A percentile compares a stretch with the other conserved stretches of the same genome.
phyloP scores from a whole-genome alignment of 2,113 vertebrate genomes.

The Saguinus midas region DNA sequence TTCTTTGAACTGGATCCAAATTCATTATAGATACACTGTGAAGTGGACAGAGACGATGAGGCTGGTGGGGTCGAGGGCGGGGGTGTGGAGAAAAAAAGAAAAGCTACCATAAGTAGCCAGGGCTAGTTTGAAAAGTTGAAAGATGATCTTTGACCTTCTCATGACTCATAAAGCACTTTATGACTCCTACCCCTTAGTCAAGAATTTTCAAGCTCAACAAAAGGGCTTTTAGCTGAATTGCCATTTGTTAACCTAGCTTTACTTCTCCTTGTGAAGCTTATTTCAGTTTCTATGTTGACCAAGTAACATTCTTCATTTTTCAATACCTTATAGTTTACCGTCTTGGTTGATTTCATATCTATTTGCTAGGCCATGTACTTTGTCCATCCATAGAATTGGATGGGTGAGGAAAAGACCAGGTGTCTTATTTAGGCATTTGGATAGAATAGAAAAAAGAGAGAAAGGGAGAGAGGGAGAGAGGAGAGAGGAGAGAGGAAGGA shows the following conservation, averaged over 20 bases:
- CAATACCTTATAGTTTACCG: constrained; percentile 58
- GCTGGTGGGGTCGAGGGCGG: background rate
- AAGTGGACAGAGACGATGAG: constrained; percentile 28
- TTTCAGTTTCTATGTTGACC: constrained; percentile 65
- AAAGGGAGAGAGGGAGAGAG: background rate
- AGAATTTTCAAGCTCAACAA: constrained; percentile 74
- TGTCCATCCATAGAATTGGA: constrained; percentile 51
- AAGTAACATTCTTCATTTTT: constrained; percentile 44
- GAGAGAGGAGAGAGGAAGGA: too few species aligned
- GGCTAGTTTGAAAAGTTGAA: constrained; percentile 76
- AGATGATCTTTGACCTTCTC: constrained; percentile 77
- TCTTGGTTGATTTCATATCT: background rate
- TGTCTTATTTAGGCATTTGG: background rate
- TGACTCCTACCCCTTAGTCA: constrained; percentile 49
- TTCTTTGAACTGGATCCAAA: constrained; percentile 62
- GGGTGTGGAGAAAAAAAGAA: background rate
- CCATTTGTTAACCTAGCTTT: constrained; percentile 70
- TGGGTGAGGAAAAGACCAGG: background rate
- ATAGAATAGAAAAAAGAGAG: background rate
- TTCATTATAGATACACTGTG: constrained; percentile 51
- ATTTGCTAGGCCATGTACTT: constrained; percentile 27
- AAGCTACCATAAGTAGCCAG: background rate
- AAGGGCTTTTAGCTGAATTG: constrained; percentile 70
- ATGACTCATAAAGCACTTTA: constrained; percentile 65
- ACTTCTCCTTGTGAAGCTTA: constrained; percentile 28